Percentiles rank a stretch among this genome's conserved stretches.
Evolutionary conservation across 53 echinoderm and acorn worm genomes (phyloP).

Genomic region (Luidia sarsii): DNA sequence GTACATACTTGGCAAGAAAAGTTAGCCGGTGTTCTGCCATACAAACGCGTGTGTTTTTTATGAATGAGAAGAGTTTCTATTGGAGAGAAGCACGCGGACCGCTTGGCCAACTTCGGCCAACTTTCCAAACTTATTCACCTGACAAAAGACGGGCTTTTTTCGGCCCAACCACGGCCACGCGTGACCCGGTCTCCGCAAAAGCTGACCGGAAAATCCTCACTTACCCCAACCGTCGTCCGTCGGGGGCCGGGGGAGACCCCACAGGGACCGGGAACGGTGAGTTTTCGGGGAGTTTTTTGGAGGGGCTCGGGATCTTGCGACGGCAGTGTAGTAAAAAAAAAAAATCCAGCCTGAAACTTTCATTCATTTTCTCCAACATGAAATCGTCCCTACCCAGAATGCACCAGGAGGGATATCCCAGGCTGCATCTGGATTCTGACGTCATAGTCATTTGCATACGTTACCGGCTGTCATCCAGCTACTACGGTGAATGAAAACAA

Average conservation of each 20-base stretch:
- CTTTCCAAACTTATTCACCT: constrained; percentile 37
- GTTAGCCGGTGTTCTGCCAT: no score
- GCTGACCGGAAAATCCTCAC: not conserved
- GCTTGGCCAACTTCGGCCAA: constrained; percentile 23
- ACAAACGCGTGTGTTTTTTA: no score
- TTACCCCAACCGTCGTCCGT: not conserved
- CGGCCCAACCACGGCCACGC: constrained; percentile 21
- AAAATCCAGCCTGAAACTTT: constrained; percentile 28
- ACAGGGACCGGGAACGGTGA: no score
- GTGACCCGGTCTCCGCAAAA: not conserved
- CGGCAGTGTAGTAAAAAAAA: constrained; percentile 51
- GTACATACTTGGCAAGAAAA: no score
- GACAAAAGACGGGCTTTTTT: constrained; percentile 51
- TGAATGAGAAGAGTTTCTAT: no score
- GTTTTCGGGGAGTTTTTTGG: constrained; percentile 7
- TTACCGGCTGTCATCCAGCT: no score
- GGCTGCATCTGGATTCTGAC: constrained; percentile 20
- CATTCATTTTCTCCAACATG: constrained; percentile 55
- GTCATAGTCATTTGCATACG: constrained; percentile 17
- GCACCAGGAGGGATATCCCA: constrained; percentile 2
- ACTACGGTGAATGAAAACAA: no score
- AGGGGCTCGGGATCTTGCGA: no score
- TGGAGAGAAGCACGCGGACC: no score
- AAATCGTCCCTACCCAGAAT: constrained; percentile 41
- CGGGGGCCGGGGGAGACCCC: not conserved